phyloP scores from a whole-genome alignment of 1,140 invertebrate genomes.

The Euwallacea fornicatus region DNA sequence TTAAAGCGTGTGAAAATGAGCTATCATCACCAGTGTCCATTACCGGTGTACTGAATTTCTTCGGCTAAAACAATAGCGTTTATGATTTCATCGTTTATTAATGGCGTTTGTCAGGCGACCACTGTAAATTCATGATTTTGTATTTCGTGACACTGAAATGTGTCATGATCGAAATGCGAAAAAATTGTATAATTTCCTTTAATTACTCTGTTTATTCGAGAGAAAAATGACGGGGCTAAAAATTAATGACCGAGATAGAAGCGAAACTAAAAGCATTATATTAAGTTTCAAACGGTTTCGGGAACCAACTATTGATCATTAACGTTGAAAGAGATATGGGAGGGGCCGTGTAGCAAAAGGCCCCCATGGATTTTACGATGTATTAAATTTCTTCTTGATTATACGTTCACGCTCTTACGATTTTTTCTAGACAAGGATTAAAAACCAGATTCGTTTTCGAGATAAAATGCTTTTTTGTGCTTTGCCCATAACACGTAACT shows the following conservation, averaged over 20 bases:
- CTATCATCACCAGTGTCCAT: too few relatives aligned
- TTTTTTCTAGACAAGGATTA: slow-evolving; percentile 43
- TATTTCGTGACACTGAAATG: too few relatives aligned
- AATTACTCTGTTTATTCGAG: slow-evolving; percentile 38
- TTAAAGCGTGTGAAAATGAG: too few relatives aligned
- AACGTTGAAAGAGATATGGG: slow-evolving; percentile 43
- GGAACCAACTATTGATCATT: slow-evolving; percentile 42
- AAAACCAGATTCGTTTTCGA: slow-evolving; percentile 42
- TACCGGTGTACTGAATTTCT: too few relatives aligned
- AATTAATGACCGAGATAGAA: slow-evolving; percentile 35
- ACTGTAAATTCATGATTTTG: too few relatives aligned
- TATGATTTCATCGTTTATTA: too few relatives aligned
- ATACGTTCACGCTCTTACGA: slow-evolving; percentile 45
- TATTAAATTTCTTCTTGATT: slow-evolving; percentile 46
- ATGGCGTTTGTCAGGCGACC: too few relatives aligned
- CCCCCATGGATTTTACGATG: slow-evolving; percentile 42
- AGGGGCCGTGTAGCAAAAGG: slow-evolving; percentile 37
- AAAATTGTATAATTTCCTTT: slow-evolving; percentile 30
- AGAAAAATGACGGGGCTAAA: slow-evolving; percentile 41
- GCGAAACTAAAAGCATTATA: slow-evolving; percentile 40
- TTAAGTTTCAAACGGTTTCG: slow-evolving; percentile 41
- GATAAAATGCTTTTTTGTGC: slow-evolving; percentile 42
- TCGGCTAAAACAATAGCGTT: too few relatives aligned
- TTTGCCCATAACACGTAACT: slow-evolving; percentile 31
- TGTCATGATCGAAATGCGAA: neutral